Conservation (phyloP, 2,113 vertebrate species). For the Cyprinus carpio region DNA sequence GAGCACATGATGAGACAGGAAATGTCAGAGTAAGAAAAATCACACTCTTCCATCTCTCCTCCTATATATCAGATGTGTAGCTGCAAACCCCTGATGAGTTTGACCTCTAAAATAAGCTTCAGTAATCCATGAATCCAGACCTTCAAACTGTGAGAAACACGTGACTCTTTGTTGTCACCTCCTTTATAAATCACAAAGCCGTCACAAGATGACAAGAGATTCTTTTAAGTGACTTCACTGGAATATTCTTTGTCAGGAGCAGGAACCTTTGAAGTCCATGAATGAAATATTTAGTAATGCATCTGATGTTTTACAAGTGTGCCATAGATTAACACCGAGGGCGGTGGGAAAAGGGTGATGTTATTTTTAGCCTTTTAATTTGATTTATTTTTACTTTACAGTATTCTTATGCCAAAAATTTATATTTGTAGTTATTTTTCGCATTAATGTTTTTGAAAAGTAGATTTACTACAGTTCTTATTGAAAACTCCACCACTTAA, state of each 20-base stretch:
- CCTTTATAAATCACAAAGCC: constrained; percentile 39
- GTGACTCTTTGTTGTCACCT: constrained; percentile 27
- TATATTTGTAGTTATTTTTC: not conserved
- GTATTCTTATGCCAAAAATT: not conserved
- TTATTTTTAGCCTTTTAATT: not conserved
- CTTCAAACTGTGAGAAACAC: constrained; percentile 18
- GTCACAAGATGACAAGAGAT: constrained; percentile 22
- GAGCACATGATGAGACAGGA: constrained; percentile 21
- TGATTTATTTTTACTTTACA: not conserved
- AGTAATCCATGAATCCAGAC: constrained; percentile 23
- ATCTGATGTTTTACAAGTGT: constrained; percentile 6
- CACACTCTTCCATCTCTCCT: constrained; percentile 18
- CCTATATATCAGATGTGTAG: not conserved
- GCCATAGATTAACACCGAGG: not conserved
- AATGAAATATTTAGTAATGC: constrained; percentile 12
- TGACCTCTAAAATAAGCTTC: constrained; percentile 31
- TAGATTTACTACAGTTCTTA: not conserved
- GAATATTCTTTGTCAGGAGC: constrained; percentile 4
- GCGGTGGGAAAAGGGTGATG: not conserved
- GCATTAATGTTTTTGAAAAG: not conserved
- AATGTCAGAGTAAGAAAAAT: constrained; percentile 13
- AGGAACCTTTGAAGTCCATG: constrained; percentile 33
- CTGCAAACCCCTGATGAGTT: constrained; percentile 12
- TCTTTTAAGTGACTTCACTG: constrained; percentile 12
- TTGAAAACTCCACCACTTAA: not conserved